Evolutionary conservation across 2,888 invertebrate species (phyloP), one percentile per base, ranked within the genome.

Genomic region (Orthosia gothica): DNA sequence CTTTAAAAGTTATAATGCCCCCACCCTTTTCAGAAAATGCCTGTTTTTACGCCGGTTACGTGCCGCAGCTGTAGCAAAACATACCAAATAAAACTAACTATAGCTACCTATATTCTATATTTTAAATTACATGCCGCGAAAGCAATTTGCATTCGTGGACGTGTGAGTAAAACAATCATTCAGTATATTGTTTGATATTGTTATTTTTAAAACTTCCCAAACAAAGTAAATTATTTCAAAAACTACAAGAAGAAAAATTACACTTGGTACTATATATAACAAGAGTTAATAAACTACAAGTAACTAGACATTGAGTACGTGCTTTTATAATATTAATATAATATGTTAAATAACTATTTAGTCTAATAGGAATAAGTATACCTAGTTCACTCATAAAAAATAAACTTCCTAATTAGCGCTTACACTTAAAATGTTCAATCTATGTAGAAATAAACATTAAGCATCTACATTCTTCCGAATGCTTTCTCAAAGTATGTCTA

Each of bases 11-110:
- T 70, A 65, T 61, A 62, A 66, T 62, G 23, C 63, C 81, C 75
- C 69, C 81, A 80, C 81, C 63, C 67, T 57, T 67, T 64, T 74
- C 54, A 64, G 49, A 67, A 73, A 73, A 65, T 65, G 57, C 23
- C 50, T 70, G 23, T 66, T 71, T 84, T 66, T 62, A 70, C 26
- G 52, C 59, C 40, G 55, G 74, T 64, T 79, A 81, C 75, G 82
- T 78, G 85, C 73, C 64, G 57, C 85, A 84, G 82, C 76, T 82
- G 82, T 70, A 70, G 18, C 59, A 70, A 52, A 59, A 50, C 54
- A 57, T 57, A 68, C 32, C 52, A 64, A 68, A 67, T 63, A 54
- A 57, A 63, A 20, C 18, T 1, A 63, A 47, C 18, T 45, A 15
- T 45, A 11, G 2, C 7, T 54, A 45, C 16, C n/a, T 26, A 45